Percentiles rank a stretch among this genome's conserved stretches.
phyloP scores from a whole-genome alignment of 2,113 vertebrate genomes.

The Cavia aperea region DNA sequence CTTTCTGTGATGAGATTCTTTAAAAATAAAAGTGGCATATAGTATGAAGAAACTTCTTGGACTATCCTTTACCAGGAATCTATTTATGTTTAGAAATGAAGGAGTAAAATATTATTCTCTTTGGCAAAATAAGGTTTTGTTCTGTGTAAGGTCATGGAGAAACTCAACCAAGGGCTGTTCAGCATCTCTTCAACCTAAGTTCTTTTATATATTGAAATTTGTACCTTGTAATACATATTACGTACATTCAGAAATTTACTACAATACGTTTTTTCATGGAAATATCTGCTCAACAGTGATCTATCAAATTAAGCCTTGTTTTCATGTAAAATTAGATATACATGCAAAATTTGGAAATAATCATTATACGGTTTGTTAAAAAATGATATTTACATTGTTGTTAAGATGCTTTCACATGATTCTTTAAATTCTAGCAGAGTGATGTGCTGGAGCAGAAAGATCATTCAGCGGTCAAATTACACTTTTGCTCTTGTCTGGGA shows the following conservation, averaged over 20 bases:
- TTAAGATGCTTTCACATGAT: not conserved
- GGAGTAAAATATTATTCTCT: not conserved
- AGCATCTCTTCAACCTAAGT: not conserved
- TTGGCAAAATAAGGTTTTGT: not conserved
- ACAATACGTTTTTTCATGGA: not conserved
- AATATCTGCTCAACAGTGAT: not conserved
- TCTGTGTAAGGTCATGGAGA: not conserved
- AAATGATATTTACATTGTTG: not conserved
- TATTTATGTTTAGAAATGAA: constrained; percentile 18
- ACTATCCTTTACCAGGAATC: not conserved
- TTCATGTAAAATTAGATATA: not conserved
- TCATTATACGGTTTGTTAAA: not conserved
- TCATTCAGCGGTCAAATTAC: not conserved
- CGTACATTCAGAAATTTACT: not conserved
- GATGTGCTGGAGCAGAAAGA: not conserved
- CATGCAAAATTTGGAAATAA: not conserved
- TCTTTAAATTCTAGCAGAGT: not conserved
- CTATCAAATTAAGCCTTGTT: not conserved
- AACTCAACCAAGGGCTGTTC: not conserved
- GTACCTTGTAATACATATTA: not conserved
- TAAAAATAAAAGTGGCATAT: not conserved
- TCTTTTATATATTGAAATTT: not conserved
- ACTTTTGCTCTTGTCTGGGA: not conserved
- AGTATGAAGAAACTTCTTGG: not conserved
- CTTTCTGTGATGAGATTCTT: not conserved